A percentile compares a stretch with the other conserved stretches of the same genome.
phyloP scores from a whole-genome alignment of 2,888 invertebrate species.

The Theretra japonica region DNA sequence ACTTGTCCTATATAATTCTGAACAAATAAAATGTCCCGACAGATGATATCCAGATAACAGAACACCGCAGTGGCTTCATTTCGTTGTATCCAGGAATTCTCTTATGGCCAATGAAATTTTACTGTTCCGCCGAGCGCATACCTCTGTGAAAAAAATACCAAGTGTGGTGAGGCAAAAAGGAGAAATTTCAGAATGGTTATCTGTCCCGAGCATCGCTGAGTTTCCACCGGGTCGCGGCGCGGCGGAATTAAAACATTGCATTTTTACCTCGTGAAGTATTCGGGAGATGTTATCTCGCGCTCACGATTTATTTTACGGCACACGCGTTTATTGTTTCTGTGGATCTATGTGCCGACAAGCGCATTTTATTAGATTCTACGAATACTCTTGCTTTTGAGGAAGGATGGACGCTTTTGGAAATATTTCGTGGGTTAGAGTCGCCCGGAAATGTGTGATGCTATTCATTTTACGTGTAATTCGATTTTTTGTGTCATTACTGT shows the following conservation, averaged over 20 bases:
- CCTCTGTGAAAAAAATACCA: conserved; percentile 37
- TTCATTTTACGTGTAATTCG: not conserved
- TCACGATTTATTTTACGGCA: conserved; percentile 62
- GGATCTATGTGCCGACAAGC: conserved; percentile 19
- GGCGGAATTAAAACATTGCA: conserved; percentile 80
- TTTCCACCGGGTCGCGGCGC: conserved; percentile 55
- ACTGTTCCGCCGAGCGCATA: conserved; percentile 63
- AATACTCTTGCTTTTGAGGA: not conserved
- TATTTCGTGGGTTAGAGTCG: not conserved
- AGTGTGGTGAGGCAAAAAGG: conserved; percentile 45
- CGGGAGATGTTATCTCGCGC: conserved; percentile 57
- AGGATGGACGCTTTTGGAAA: conserved; percentile 10
- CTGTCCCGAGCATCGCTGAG: conserved; percentile 57
- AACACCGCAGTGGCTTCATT: conserved; percentile 60
- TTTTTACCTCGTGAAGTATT: conserved; percentile 60
- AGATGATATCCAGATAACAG: conserved; percentile 3
- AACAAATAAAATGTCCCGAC: conserved; percentile 30
- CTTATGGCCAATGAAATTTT: conserved; percentile 65
- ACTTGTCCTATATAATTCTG: conserved; percentile 29
- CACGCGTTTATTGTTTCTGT: conserved; percentile 36
- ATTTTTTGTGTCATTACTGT: not conserved
- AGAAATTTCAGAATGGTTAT: conserved; percentile 54
- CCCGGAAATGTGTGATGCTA: not conserved
- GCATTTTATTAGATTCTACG: conserved; percentile 17
- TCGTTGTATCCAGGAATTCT: conserved; percentile 54